Evolutionary conservation across 2,888 invertebrate genomes (phyloP), one percentile per base, ranked within the genome.

Genomic region (Macrophya alboannulata): DNA sequence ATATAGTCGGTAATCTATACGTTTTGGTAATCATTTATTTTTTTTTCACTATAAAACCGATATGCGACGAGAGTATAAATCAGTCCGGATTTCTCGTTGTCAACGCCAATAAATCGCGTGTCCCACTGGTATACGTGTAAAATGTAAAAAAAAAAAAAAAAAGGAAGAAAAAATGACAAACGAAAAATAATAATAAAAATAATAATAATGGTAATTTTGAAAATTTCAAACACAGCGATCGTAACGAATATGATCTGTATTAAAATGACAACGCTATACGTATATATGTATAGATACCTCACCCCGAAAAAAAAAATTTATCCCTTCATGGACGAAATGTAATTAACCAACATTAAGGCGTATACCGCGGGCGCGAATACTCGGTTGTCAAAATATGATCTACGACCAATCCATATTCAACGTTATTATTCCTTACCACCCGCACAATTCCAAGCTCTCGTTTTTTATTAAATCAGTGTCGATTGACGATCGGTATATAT

Each of bases 321-420:
- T n/a, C 62, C 43, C 43, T 12, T 40, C 43, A 6, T 21, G 25
- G 43, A 25, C 81, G 81, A 43, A 62, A 31, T 43, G 81, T 81
- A 62, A 81, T 81, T 62, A 81, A 81, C 59, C 21, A 62, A 62
- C 37, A 81, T 81, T 62, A 81, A 81, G 59, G 21, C n/a, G 59
- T 8, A 8, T 62, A n/a, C 31, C 31, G 1, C 31, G 1, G 17
- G 59, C 21, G 62, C 40, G 62, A 81, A 10, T n/a, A 31, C 25
- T 21, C 15, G 81, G 62, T 81, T 81, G 81, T 81, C 81, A 81
- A 81, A 81, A 81, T 81, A 81, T 81, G 81, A 81, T 81, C 43
- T 81, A 81, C 81, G 81, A 81, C 81, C 81, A 9, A 43, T 62
- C 62, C 10, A 31, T 79, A 79, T 79, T 55, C 55, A 40, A 10